These are phyloP conservation scores for Irena cyanogastra DNA, from an alignment of 2,113 vertebrate genomes.

Conservation along the genomic window DNA sequence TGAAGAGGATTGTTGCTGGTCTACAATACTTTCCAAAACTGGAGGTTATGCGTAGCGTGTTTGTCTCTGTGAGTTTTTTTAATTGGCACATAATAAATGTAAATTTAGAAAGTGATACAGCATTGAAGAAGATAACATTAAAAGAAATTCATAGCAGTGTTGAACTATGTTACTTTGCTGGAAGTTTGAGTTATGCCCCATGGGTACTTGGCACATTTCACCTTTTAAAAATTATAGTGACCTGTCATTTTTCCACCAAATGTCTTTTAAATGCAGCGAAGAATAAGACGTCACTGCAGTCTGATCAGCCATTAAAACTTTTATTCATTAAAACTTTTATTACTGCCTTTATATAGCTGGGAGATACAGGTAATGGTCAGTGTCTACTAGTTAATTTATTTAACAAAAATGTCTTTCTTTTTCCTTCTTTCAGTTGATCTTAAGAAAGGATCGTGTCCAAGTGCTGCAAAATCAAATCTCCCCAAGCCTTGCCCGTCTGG, in stretches of 20 bases:
- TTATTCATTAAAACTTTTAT: not conserved
- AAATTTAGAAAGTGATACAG: not conserved
- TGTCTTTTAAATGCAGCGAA: not conserved
- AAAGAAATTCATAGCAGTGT: not conserved
- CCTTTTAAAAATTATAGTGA: not conserved
- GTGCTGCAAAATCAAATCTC: slow-evolving; percentile 75
- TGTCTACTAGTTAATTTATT: not conserved
- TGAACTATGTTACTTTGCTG: not conserved
- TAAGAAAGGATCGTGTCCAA: slow-evolving; percentile 76
- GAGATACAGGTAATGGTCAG: not conserved
- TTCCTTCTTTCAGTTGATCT: slow-evolving; percentile 71
- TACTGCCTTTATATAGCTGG: not conserved
- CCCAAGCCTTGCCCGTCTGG: slow-evolving; percentile 86
- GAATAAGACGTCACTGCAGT: not conserved
- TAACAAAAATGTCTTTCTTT: not conserved
- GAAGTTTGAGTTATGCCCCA: not conserved
- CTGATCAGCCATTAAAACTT: not conserved
- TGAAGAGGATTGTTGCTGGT: not conserved
- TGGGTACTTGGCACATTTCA: not conserved
- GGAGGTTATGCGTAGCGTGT: rapidly evolving
- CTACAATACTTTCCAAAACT: not conserved
- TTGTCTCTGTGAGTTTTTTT: not conserved
- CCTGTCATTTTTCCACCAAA: not conserved
- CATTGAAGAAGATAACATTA: not conserved
- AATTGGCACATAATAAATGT: not conserved